Evolutionary conservation across 2,113 vertebrate species (phyloP), one percentile per base, ranked within the genome.

Genomic region (Thamnophis sirtalis): DNA sequence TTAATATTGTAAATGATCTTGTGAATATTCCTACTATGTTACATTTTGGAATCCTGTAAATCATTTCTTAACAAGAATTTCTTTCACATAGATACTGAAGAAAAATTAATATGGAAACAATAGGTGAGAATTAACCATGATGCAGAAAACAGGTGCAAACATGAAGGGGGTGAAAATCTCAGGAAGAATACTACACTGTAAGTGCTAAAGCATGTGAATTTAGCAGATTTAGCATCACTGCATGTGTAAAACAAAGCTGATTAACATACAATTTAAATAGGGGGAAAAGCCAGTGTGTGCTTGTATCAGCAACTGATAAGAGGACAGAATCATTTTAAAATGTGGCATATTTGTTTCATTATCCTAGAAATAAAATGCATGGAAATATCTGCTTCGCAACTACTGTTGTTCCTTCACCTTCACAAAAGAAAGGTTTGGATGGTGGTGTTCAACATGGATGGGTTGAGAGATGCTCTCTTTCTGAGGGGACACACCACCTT

Each of bases 171-270:
- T 56, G 21, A 51, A 94, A 80, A 11, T 6, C 88, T 28, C 2
- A 28, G 1, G 80, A 91, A 50, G 56, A 89, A 89, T 93, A 92
- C 91, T 90, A 3, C 15, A 10, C 0, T 49, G 4, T 58, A 95
- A 95, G 93, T 63, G 92, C 84, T 5, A 84, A 88, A 84, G 54
- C 8, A 80, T 68, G 84, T 55, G 48, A 54, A 87, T 88, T 94
- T 92, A 92, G 90, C 92, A 91, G 43, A 89, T 53, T 13, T 58
- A 73, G 33, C 55, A 94, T 94, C 43, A 50, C 48, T 0, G 33
- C 94, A 87, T 58, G 85, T 9, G 92, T 93, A 96, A 94, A 60
- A 26, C 73, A 88, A 91, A 86, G 49, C 28, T 68, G 38, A 63
- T 91, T 91, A 85, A 86, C 49, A 86, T 88, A 56, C 56, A 63